Evolutionary conservation across 2,797 vertebrate species (phyloP).

Genomic region (Pelochelys cantorii): DNA sequence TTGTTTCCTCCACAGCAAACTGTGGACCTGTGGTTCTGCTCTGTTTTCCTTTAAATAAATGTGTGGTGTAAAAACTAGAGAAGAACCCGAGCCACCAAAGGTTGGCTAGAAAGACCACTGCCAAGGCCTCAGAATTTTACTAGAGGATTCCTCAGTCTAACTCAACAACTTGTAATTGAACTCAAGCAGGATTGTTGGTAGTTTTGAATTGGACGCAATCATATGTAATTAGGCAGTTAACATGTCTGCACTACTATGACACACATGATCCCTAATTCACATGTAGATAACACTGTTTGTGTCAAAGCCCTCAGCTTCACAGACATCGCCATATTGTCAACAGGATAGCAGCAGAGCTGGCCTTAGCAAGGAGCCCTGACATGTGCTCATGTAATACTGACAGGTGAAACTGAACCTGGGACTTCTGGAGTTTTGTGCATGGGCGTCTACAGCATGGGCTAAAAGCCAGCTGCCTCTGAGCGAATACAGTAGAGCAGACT

Average conservation of each 20-base stretch:
- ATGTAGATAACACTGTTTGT: not conserved
- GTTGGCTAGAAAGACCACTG: not conserved
- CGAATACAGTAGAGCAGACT: too few species aligned
- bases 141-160: not conserved
- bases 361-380: not conserved
- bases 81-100: not conserved
- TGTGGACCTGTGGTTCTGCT: not conserved
- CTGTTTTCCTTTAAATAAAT: not conserved
- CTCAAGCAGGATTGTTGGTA: not conserved
- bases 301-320: not conserved
- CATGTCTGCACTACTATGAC: not conserved
- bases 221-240: not conserved
- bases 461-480: too few species aligned
- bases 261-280: not conserved
- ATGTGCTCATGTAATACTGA: not conserved
- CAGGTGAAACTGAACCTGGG: too few species aligned
- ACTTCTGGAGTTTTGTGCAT: too few species aligned
- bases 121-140: not conserved
- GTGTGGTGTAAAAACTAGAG: not conserved
- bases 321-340: not conserved
- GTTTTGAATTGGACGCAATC: not conserved
- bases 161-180: not conserved
- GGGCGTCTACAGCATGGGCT: too few species aligned
- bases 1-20: not conserved
- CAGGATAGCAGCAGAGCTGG: not conserved